Evolutionary conservation across 1,140 invertebrate genomes (phyloP), one percentile per base, ranked within the genome.

Genomic region (Zaprionus kolodkinae): DNA sequence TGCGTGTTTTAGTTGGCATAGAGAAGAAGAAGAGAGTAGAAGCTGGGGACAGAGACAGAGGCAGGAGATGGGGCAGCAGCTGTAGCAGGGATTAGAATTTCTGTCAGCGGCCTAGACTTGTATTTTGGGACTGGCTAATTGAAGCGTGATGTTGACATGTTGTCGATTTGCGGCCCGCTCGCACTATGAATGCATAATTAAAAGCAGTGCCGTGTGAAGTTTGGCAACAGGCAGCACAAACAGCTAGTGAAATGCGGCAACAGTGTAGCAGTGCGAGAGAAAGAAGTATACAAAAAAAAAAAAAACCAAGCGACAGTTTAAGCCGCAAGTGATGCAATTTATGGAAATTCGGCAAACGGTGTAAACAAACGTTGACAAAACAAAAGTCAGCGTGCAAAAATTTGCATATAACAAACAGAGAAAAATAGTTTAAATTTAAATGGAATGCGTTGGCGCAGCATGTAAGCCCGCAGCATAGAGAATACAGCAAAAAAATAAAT

Each of bases 131-230:
- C 52, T 63, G 71, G 76, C 79, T 82, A 82, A 82, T 82, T 82
- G 79, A 82, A 78, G 79, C 80, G 79, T 67, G 75, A 78, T 78
- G 80, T 78, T 82, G 79, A 71, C 67, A 78, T 78, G 80, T 68
- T 82, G 79, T 78, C 80, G 75, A 82, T 82, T 82, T 75, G 74
- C 68, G 78, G 66, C 36, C 21, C 35, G 33, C 48, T 33, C 57
- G 69, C 77, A 69, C 70, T 72, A 74, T 85, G 82, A 86, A 85
- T 85, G 82, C 82, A 85, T 85, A 85, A 85, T 85, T 86, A 86
- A 86, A 65, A 59, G 54, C 35, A 9, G 2, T 43, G 56, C 40
- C 38, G 9, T 2, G 15, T 43, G 75, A 81, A 81, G 76, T 81
- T 57, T 50, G 82, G 79, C 82, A 85, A 76, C 70, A 62, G 3